These are phyloP conservation scores for Pseudocheirus occidentalis DNA, from an alignment of 2,797 vertebrate genomes.

Conservation along the genomic window DNA sequence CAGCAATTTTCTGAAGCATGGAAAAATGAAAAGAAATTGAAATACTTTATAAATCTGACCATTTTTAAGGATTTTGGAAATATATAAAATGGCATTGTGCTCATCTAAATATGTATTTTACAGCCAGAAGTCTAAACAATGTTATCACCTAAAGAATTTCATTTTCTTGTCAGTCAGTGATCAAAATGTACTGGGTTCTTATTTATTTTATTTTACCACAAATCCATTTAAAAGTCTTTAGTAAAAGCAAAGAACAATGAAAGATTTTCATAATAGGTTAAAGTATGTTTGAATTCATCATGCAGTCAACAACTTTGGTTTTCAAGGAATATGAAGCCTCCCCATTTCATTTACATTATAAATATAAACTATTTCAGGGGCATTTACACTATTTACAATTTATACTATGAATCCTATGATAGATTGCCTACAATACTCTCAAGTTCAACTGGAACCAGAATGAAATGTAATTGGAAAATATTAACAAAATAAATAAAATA, in stretches of 20 bases:
- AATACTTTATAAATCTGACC: constrained; percentile 4
- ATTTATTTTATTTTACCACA: not conserved
- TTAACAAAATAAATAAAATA: not conserved
- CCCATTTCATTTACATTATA: not conserved
- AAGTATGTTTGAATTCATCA: constrained; percentile 35
- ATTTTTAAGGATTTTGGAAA: constrained; percentile 59
- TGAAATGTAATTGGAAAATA: not conserved
- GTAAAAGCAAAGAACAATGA: constrained; percentile 33
- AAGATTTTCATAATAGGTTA: constrained; percentile 22
- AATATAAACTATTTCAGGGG: not conserved
- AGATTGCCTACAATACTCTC: not conserved
- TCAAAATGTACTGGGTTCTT: constrained; percentile 3
- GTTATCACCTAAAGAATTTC: constrained; percentile 30
- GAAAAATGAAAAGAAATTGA: constrained; percentile 49
- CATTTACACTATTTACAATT: not conserved
- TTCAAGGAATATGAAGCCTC: constrained; percentile 28
- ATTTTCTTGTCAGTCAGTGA: constrained; percentile 14
- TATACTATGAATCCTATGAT: not conserved
- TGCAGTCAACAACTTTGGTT: constrained; percentile 50
- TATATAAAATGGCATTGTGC: constrained; percentile 8
- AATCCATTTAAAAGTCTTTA: constrained; percentile 55
- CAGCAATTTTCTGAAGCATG: constrained; percentile 45
- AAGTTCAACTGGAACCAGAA: not conserved
- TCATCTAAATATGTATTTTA: constrained; percentile 38
- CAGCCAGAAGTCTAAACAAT: constrained; percentile 25